These are phyloP conservation scores for Heliconius aoede DNA, from an alignment of 2,888 invertebrate genomes.

Conservation along the genomic window DNA sequence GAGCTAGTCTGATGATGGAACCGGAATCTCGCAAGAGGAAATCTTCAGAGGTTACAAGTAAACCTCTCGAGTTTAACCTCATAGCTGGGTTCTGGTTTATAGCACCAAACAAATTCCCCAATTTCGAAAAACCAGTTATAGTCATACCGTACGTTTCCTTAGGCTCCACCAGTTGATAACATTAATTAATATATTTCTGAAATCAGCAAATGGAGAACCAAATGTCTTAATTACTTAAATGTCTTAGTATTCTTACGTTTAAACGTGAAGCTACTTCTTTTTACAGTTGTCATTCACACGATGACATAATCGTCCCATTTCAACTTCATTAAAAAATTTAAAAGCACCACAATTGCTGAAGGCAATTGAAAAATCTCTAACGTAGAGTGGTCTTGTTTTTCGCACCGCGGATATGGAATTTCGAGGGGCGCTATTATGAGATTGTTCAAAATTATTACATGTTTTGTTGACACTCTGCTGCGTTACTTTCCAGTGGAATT, in stretches of 20 bases:
- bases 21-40: too few species aligned
- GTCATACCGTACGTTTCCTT: background rate
- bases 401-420: slow-evolving; percentile 10
- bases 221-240: background rate
- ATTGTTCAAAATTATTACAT: slow-evolving; percentile 16
- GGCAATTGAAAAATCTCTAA: slow-evolving; percentile 14
- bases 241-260: too few species aligned
- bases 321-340: slow-evolving; percentile 19
- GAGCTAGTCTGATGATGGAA: too few species aligned
- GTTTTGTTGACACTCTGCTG: slow-evolving; percentile 13
- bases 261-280: background rate
- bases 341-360: slow-evolving; percentile 7
- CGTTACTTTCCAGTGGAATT: background rate
- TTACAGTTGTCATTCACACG: background rate
- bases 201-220: background rate
- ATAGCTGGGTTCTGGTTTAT: too few species aligned
- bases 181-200: background rate
- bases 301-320: slow-evolving; percentile 17
- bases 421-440: slow-evolving; percentile 3
- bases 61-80: too few species aligned
- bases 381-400: background rate
- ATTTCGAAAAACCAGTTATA: too few species aligned
- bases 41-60: too few species aligned
- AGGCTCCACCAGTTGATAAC: background rate
- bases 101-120: too few species aligned